phyloP scores from a whole-genome alignment of 2,113 vertebrate genomes.

The Mormoops blainvillei region DNA sequence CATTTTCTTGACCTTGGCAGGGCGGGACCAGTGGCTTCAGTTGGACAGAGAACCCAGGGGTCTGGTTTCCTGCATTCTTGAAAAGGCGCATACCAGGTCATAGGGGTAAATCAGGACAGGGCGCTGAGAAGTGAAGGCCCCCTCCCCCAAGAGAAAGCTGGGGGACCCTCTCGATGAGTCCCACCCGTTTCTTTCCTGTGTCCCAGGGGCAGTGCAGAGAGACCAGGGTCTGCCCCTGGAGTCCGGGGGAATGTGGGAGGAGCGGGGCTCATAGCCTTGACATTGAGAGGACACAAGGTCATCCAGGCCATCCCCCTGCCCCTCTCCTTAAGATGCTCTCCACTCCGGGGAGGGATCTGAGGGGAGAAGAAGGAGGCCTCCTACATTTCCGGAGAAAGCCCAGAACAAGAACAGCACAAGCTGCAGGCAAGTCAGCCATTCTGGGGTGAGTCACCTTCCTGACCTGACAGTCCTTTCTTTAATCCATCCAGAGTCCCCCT shows the following conservation, averaged over 20 bases:
- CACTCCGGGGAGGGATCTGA: background rate
- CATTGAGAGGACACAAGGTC: background rate
- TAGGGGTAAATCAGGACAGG: background rate
- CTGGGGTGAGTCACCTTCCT: background rate
- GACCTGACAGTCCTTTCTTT: background rate
- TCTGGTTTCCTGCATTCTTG: slow-evolving; percentile 41
- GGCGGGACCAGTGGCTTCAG: background rate
- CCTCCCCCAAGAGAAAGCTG: background rate
- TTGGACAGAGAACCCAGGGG: background rate
- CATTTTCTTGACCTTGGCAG: background rate
- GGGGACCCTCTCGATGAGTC: background rate
- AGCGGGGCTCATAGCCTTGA: background rate
- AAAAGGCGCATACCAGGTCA: background rate
- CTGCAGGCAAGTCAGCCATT: background rate
- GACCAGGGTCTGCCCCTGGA: background rate
- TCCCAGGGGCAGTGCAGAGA: background rate
- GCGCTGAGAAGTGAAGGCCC: background rate
- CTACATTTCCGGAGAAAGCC: background rate
- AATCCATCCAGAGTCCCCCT: background rate
- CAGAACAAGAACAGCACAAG: background rate
- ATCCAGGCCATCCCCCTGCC: background rate
- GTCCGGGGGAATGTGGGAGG: background rate
- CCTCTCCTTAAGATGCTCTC: background rate
- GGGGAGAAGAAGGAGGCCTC: background rate
- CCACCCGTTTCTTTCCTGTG: background rate